Percentiles rank a stretch among this genome's conserved stretches.
These are phyloP conservation scores for Oligia fasciuncula DNA, from an alignment of 2,888 invertebrate species.

Conservation along the genomic window DNA sequence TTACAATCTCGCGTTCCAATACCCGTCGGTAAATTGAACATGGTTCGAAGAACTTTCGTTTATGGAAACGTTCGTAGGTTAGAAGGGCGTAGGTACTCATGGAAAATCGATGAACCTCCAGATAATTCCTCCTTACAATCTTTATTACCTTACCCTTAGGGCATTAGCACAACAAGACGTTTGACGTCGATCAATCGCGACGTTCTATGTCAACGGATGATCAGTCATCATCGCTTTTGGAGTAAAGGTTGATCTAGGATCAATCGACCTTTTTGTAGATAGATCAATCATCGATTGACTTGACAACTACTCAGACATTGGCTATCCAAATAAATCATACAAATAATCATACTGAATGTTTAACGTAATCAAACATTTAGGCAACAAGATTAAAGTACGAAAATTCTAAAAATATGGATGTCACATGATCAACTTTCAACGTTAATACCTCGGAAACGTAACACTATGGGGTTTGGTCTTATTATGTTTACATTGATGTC, in stretches of 20 bases:
- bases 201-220: not conserved
- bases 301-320: not conserved
- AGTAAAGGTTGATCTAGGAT: not conserved
- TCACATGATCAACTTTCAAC: not conserved
- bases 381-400: no score
- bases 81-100: constrained; percentile 10
- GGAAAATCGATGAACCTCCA: constrained; percentile 32
- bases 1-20: constrained; percentile 48
- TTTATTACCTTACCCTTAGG: constrained; percentile 25
- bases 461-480: no score
- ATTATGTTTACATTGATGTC: not conserved
- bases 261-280: not conserved
- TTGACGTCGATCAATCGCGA: constrained; percentile 4
- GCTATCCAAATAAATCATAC: not conserved
- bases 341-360: not conserved
- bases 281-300: constrained; percentile 11
- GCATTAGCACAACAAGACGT: not conserved
- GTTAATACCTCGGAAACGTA: no score
- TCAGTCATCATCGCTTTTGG: not conserved
- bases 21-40: constrained; percentile 37
- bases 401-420: not conserved
- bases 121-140: constrained; percentile 32
- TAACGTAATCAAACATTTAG: not conserved
- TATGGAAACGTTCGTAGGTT: constrained; percentile 29
- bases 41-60: constrained; percentile 19